Base-by-base conservation (phyloP, 2,113 vertebrate species). In the Guaruba guarouba region DNA sequence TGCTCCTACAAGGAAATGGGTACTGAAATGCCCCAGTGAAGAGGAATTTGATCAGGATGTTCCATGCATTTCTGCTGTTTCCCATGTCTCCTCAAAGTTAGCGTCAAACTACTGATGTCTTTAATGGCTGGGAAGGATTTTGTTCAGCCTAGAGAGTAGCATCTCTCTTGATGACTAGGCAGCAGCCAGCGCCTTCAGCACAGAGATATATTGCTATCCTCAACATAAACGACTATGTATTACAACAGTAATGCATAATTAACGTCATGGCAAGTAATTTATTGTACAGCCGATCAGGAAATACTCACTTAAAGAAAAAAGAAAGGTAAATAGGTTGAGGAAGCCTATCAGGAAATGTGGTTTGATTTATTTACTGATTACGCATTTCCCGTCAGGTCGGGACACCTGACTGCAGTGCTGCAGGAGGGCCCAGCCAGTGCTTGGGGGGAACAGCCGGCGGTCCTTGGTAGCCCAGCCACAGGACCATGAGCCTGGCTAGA, bases 241-340 rank as follows among this genome's bases (percentile, higher is more conserved):
- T 94, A 92, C 87, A 86, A 92, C 93, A 84, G 83, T 93, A 90
- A 83, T 78, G 57, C 71, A 88, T 95, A 90, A 82, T 92, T 88
- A 90, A 95, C 86, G 10, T 28, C 19, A 71, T 28, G 48, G 39
- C 43, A 78, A 75, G 84, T 71, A 79, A 89, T 94, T 82, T 79
- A 66, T 68, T 76, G 82, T 91, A 63, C 75, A n/a, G 37, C 31
- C 2, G 1, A 73, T 82, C 10, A 1, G 63, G 67, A 95, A 89
- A 76, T 78, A 70, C 44, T 78, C 15, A 5, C 2, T 43, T 64
- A 5, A 13, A 13, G 8, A 3, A 33, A 55, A 54, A 69, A 61
- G n/a, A 37, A 48, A 83, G 19, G 18, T 22, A 48, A 92, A 88
- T 51, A 67, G 19, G 4, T 35, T 63, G 43, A 86, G 24, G 49